Evolutionary conservation across 2,888 invertebrate species (phyloP).

Genomic region (Teinopalpus imperialis): DNA sequence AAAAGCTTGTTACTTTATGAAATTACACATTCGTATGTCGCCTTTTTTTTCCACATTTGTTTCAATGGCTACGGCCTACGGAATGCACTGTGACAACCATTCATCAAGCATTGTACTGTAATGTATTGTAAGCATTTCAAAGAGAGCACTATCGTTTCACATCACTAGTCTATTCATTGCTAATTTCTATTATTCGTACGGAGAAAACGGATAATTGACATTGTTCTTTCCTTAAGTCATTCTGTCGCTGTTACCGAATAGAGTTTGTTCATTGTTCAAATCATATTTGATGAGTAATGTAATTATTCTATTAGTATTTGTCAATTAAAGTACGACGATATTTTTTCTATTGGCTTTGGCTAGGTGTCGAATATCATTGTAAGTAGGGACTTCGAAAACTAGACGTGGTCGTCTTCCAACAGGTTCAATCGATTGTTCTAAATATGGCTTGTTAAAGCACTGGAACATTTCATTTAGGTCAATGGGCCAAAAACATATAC

Average conservation of each 20-base stretch:
- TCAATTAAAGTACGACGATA: too few relatives aligned
- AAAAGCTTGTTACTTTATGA: too few relatives aligned
- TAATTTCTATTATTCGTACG: conserved; percentile 11
- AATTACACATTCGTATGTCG: too few relatives aligned
- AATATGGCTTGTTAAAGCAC: conserved; percentile 2
- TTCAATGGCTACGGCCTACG: neutral
- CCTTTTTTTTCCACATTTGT: conserved; percentile 5
- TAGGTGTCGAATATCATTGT: too few relatives aligned
- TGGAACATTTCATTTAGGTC: conserved; percentile 15
- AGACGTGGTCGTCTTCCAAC: neutral
- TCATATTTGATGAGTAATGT: too few relatives aligned
- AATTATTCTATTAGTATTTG: too few relatives aligned
- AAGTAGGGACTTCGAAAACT: too few relatives aligned
- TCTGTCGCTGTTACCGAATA: too few relatives aligned
- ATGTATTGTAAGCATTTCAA: conserved; percentile 15
- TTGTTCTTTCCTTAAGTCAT: too few relatives aligned
- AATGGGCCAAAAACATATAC: neutral
- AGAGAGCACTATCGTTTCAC: conserved; percentile 15
- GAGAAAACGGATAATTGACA: neutral
- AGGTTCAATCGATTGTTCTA: conserved; percentile 13
- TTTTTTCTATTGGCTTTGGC: too few relatives aligned
- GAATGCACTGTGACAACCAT: conserved; percentile 12
- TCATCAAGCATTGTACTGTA: conserved; percentile 19
- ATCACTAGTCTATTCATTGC: conserved; percentile 10
- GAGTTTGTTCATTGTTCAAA: too few relatives aligned